Percentiles rank a stretch among this genome's conserved stretches.
Evolutionary conservation across 2,797 vertebrate species (phyloP).

Genomic region (Danio albolineatus): DNA sequence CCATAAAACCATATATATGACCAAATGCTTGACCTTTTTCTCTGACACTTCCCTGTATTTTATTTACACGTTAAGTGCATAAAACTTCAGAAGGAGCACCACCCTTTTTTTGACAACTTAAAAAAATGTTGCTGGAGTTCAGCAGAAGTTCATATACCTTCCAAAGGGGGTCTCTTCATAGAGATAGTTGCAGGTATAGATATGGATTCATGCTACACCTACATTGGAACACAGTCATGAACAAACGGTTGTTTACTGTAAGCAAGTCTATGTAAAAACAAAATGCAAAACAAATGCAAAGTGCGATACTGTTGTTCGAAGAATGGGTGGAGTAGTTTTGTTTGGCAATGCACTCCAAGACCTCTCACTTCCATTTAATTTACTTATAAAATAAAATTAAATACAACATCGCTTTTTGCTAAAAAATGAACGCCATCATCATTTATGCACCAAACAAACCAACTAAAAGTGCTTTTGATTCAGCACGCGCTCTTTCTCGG

Average conservation of each 20-base stretch:
- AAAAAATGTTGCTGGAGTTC: neutral
- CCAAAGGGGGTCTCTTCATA: neutral
- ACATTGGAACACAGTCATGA: neutral
- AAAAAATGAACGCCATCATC: neutral
- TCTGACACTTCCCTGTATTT: neutral
- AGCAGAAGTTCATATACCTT: neutral
- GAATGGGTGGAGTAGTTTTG: constrained; percentile 2
- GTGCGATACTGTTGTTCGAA: neutral
- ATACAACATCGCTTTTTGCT: neutral
- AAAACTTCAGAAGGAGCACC: constrained; percentile 1
- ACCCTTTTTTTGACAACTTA: constrained; percentile 14
- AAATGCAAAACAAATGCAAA: neutral
- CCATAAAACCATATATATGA: neutral
- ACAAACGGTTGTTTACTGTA: neutral
- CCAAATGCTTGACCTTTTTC: constrained; percentile 15
- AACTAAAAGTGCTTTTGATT: neutral
- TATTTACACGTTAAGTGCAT: neutral
- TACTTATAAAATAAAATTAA: neutral
- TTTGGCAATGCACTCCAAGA: neutral
- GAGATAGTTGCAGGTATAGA: neutral
- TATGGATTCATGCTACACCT: neutral
- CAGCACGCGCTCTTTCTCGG: neutral
- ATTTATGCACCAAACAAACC: neutral
- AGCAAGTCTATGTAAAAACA: constrained; percentile 14
- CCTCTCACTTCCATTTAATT: neutral